Conservation (phyloP, 1,140 invertebrate species). For the Calliphora vicina region DNA sequence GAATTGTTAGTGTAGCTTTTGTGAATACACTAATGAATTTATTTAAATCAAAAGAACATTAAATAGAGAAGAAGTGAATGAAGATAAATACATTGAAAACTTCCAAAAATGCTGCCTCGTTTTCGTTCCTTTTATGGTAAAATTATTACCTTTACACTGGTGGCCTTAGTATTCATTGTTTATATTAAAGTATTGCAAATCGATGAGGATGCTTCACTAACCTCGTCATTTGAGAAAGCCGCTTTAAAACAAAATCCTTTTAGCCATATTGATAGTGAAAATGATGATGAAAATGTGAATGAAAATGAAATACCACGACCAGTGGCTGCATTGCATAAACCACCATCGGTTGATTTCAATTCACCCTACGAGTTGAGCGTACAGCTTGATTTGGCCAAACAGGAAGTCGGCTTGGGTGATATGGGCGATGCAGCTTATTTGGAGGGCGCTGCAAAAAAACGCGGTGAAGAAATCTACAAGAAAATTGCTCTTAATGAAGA, state of each 20-base stretch:
- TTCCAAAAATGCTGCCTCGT: conserved; percentile 55
- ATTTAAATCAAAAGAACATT: background rate
- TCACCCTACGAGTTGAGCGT: conserved; percentile 61
- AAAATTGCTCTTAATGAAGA: conserved; percentile 85
- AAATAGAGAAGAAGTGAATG: background rate
- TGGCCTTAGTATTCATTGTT: conserved; percentile 56
- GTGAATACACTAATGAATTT: background rate
- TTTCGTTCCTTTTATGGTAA: conserved; percentile 62
- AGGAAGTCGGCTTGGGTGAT: conserved; percentile 69
- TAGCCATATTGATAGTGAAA: background rate
- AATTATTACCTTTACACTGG: conserved; percentile 56
- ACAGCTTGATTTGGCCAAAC: conserved; percentile 59
- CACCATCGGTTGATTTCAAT: background rate
- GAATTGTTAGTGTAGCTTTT: background rate
- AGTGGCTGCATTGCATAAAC: conserved; percentile 18
- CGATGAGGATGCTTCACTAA: conserved; percentile 1
- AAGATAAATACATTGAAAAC: background rate
- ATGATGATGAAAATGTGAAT: background rate
- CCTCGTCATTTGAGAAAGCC: conserved; percentile 38
- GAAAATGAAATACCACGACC: conserved; percentile 31
- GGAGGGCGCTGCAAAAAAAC: conserved; percentile 64
- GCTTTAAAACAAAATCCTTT: background rate
- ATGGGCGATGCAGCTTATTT: conserved; percentile 71
- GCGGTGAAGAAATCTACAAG: conserved; percentile 73
- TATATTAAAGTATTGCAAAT: conserved; percentile 56